A percentile compares a stretch with the other conserved stretches of the same genome.
Conservation (phyloP, 1,140 invertebrate genomes). For the Pteromalus puparum region DNA sequence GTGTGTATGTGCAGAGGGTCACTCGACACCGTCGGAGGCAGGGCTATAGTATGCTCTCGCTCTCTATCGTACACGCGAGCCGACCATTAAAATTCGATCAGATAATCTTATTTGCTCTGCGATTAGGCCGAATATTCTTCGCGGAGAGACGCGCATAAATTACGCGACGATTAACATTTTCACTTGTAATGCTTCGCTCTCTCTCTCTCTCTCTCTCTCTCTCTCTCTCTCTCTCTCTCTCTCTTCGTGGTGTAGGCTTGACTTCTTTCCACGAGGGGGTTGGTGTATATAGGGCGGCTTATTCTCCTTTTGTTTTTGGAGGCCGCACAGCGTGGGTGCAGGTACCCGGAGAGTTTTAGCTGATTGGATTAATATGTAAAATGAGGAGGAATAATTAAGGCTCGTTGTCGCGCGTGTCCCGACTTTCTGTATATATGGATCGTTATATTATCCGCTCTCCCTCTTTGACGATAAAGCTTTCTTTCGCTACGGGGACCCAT, state of each 20-base stretch:
- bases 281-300: not conserved
- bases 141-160: conserved; percentile 57
- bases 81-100: conserved; percentile 72
- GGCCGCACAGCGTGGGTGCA: too few species aligned
- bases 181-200: conserved; percentile 34
- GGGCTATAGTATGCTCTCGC: too few species aligned
- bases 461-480: conserved; percentile 42
- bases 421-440: not conserved
- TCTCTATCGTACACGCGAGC: conserved; percentile 60
- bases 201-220: not conserved
- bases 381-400: too few species aligned
- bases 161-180: conserved; percentile 58
- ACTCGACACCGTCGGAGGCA: conserved; percentile 17
- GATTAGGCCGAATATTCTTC: conserved; percentile 66
- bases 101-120: conserved; percentile 71
- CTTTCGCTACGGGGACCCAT: too few species aligned
- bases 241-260: not conserved
- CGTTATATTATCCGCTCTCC: too few species aligned
- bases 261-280: not conserved
- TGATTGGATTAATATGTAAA: not conserved
- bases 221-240: too few species aligned
- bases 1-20: not conserved
- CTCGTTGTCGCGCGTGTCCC: too few species aligned
- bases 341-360: not conserved
- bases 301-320: not conserved